A percentile compares a stretch with the other conserved stretches of the same genome.
Conservation (phyloP, 1,140 invertebrate genomes). For the Ceratina japonica region DNA sequence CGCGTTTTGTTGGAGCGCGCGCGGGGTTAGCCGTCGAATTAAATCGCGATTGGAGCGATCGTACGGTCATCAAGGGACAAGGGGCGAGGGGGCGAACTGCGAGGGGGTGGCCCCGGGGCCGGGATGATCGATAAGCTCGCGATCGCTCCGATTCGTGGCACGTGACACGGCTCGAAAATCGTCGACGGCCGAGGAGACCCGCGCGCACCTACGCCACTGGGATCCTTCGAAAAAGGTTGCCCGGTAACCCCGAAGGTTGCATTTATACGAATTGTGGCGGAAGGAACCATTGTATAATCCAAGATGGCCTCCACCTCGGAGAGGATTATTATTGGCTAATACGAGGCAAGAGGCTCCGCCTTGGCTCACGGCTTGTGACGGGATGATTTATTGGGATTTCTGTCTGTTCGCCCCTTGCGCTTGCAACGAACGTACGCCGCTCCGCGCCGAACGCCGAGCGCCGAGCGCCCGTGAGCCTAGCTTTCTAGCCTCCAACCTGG, state of each 20-base stretch:
- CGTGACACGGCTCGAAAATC: neutral
- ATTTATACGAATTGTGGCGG: conserved; percentile 78
- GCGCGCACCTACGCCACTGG: conserved; percentile 68
- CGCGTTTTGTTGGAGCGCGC: too few relatives aligned
- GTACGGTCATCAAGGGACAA: neutral
- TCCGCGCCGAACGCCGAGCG: conserved; percentile 63
- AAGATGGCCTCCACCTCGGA: conserved; percentile 81
- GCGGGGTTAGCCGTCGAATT: neutral
- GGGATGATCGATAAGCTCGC: neutral
- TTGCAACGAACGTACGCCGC: conserved; percentile 72
- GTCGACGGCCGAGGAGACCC: neutral
- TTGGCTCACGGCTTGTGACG: conserved; percentile 80
- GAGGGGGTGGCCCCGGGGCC: neutral
- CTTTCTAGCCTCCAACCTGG: conserved; percentile 32
- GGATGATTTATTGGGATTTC: conserved; percentile 80
- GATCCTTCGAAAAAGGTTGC: conserved; percentile 70
- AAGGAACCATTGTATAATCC: conserved; percentile 81
- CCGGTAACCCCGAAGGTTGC: conserved; percentile 73
- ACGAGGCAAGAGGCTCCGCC: conserved; percentile 81
- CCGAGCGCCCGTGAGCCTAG: conserved; percentile 51
- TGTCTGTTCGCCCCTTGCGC: conserved; percentile 78
- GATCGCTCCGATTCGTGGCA: neutral
- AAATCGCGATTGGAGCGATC: neutral
- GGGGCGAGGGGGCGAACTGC: too few relatives aligned
- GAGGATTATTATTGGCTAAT: conserved; percentile 83